Evolutionary conservation across 2,888 invertebrate genomes (phyloP).

Genomic region (Athalia cordata): DNA sequence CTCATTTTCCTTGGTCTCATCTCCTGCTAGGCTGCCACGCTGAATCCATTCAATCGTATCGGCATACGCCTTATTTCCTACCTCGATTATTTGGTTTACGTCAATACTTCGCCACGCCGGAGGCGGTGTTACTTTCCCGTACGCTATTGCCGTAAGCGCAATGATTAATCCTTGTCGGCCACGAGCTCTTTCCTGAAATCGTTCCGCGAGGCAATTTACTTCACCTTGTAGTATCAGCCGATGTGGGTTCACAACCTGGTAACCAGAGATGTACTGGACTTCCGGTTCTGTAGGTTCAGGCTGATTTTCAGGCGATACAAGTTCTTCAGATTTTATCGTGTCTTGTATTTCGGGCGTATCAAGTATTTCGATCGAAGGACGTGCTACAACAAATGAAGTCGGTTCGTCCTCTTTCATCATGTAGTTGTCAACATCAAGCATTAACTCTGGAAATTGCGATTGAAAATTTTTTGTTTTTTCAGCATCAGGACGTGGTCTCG

Average conservation of each 20-base stretch:
- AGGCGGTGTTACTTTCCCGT: constrained; percentile 59
- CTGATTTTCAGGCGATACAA: not conserved
- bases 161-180: constrained; percentile 65
- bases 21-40: constrained; percentile 53
- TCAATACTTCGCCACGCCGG: constrained; percentile 63
- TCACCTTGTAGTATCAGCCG: constrained; percentile 62
- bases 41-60: constrained; percentile 59
- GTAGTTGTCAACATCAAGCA: constrained; percentile 58
- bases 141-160: constrained; percentile 60
- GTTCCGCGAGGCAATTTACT: constrained; percentile 57
- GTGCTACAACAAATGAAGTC: constrained; percentile 49
- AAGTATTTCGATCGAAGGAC: constrained; percentile 47
- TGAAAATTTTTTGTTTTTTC: constrained; percentile 50
- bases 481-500: constrained; percentile 54
- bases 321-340: constrained; percentile 18
- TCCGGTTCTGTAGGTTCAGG: constrained; percentile 28
- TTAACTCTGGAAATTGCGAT: constrained; percentile 63
- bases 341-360: constrained; percentile 38
- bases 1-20: constrained; percentile 50
- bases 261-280: constrained; percentile 55
- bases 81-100: constrained; percentile 60
- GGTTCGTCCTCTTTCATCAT: constrained; percentile 60
- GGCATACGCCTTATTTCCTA: constrained; percentile 57
- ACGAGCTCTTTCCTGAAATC: constrained; percentile 52
- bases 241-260: constrained; percentile 59